Percentiles rank a stretch among this genome's conserved stretches.
Conservation (phyloP, 2,888 invertebrate species). For the Parnassius glacialis region DNA sequence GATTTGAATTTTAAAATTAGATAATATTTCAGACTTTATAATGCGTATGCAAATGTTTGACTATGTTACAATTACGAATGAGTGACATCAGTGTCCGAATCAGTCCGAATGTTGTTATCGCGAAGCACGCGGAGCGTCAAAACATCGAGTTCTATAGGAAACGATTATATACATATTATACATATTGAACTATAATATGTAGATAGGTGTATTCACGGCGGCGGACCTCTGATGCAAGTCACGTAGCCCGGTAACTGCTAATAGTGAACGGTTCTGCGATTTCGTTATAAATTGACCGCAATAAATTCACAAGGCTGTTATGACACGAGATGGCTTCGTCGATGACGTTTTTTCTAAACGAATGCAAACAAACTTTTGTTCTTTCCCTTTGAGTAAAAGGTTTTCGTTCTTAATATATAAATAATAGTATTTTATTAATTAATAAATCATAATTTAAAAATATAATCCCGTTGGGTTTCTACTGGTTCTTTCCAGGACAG, state of each 20-base stretch:
- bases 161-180: constrained; percentile 1
- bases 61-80: constrained; percentile 1
- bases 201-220: neutral
- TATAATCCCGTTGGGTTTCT: no score
- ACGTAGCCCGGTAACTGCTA: constrained; percentile 21
- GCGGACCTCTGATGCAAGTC: constrained; percentile 23
- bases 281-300: constrained; percentile 31
- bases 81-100: constrained; percentile 26
- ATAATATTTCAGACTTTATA: no score
- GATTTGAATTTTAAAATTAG: no score
- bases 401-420: no score
- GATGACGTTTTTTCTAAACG: neutral
- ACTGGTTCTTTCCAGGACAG: no score
- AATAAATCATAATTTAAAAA: no score
- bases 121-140: constrained; percentile 19
- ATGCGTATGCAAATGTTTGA: neutral
- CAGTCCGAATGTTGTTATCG: constrained; percentile 25
- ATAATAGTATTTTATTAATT: no score
- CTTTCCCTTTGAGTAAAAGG: neutral
- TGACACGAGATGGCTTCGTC: neutral
- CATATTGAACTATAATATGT: neutral
- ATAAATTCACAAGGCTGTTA: constrained; percentile 17
- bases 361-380: constrained; percentile 4
- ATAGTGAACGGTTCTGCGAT: constrained; percentile 29
- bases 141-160: constrained; percentile 21